A percentile compares a stretch with the other conserved stretches of the same genome.
Evolutionary conservation across 2,888 invertebrate genomes (phyloP).

Genomic region (Troides oblongomaculatus): DNA sequence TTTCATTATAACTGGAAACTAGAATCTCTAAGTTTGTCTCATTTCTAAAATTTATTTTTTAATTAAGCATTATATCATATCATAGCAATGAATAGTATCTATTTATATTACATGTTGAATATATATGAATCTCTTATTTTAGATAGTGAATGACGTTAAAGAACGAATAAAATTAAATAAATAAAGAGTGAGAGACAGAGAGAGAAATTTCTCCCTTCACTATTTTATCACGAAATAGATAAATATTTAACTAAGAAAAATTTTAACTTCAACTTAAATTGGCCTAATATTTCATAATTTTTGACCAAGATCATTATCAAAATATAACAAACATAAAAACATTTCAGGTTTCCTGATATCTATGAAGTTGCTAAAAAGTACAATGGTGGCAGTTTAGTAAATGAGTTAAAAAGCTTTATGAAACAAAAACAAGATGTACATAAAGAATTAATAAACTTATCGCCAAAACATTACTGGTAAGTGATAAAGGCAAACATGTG

Average conservation of each 20-base stretch:
- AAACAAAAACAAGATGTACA: conserved; percentile 38
- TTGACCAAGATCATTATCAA: too few relatives aligned
- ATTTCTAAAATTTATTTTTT: too few relatives aligned
- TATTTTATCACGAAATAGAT: neutral
- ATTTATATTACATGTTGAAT: too few relatives aligned
- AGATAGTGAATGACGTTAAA: neutral
- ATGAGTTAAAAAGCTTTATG: conserved; percentile 43
- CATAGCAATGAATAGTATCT: too few relatives aligned
- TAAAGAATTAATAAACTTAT: conserved; percentile 43
- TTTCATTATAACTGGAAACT: neutral
- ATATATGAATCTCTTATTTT: neutral
- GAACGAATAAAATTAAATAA: neutral
- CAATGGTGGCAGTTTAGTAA: conserved; percentile 43
- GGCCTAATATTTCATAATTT: too few relatives aligned
- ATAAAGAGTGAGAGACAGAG: neutral
- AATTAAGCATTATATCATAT: too few relatives aligned
- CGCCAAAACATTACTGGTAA: conserved; percentile 52
- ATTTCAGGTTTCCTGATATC: conserved; percentile 25
- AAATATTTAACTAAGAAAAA: neutral
- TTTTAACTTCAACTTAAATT: neutral
- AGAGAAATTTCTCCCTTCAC: neutral
- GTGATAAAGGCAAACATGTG: conserved; percentile 26
- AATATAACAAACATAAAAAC: conserved; percentile 30
- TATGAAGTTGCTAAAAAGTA: conserved; percentile 39
- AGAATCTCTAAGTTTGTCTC: too few relatives aligned